Evolutionary conservation across 1,140 invertebrate species (phyloP).

Genomic region (Leptinotarsa lineolata): DNA sequence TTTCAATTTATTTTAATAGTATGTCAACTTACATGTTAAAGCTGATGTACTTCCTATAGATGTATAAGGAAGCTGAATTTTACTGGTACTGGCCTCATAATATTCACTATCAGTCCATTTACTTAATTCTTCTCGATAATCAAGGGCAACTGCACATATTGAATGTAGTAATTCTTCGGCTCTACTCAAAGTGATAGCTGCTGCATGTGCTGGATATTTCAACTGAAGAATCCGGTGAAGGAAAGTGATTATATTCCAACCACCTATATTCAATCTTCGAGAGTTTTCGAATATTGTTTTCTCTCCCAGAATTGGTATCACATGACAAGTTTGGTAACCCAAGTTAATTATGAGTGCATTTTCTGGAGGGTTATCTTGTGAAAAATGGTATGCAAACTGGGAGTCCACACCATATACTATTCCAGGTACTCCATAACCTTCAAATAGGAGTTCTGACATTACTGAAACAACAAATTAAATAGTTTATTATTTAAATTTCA

Average conservation of each 20-base stretch:
- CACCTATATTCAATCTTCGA: conserved; percentile 85
- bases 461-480: conserved; percentile 63
- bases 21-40: conserved; percentile 56
- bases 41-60: conserved; percentile 61
- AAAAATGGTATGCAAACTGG: conserved; percentile 76
- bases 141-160: conserved; percentile 75
- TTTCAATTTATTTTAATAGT: no score
- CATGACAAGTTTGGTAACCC: conserved; percentile 86
- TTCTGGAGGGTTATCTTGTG: conserved; percentile 67
- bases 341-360: conserved; percentile 79
- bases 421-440: conserved; percentile 87
- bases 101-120: conserved; percentile 81
- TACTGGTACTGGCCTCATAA: conserved; percentile 82
- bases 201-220: conserved; percentile 90
- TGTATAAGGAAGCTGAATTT: conserved; percentile 82
- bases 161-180: conserved; percentile 86
- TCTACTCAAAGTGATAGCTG: conserved; percentile 82
- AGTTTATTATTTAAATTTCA: no score
- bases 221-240: conserved; percentile 89
- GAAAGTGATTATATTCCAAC: conserved; percentile 82
- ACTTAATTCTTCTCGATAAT: conserved; percentile 79
- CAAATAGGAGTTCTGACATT: conserved; percentile 94
- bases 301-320: conserved; percentile 81
- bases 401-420: conserved; percentile 88
- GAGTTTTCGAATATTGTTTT: conserved; percentile 70